Base-by-base conservation (phyloP, 2,113 vertebrate species). In the Poicephalus meyeri region DNA sequence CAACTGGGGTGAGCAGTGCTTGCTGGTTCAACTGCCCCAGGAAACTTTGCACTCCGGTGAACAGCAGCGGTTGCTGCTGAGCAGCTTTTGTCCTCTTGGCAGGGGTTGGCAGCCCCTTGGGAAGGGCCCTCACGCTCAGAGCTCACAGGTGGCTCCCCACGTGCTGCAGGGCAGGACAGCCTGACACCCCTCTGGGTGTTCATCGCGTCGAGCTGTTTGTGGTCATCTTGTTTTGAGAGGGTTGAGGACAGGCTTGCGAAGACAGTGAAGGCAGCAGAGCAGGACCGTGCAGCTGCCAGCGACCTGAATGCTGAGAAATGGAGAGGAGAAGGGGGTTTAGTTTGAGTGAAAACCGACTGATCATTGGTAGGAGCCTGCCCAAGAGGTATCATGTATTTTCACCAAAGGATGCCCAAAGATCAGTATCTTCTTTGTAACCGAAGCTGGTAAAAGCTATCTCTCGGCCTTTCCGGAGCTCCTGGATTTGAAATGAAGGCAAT, bases 111-210 rank as follows among this genome's bases (percentile, higher is more conserved):
- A 52, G n/a, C 70, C 55, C 69, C 23, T 15, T 15, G 60, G 55
- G 85, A 53, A 63, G 46, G 42, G 16, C 23, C 37, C 4, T 53
- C 20, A 0, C 0, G 47, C 29, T 0, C 47, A 6, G 53, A 17
- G 16, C 26, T 20, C 9, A 12, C 76, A 0, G 12, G 7, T 33
- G 52, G n/a, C 66, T 49, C 8, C 50, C n/a, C 3, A 0, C 1
- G 41, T 25, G 35, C 11, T 52, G 44, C 1, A 16, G 55, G 58
- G 73, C 31, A 29, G 58, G 55, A 39, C 39, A 39, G 41, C 28
- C 47, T 12, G 53, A 42, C 55, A 23, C 35, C 24, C 16, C 35
- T 11, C 7, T 6, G 53, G 37, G 50, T 3, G 12, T 7, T 37
- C 47, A 3, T 6, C 7, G 4, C 28, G 7, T 10, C 55, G 3